phyloP scores from a whole-genome alignment of 2,113 vertebrate species.

The Clarias magur region DNA sequence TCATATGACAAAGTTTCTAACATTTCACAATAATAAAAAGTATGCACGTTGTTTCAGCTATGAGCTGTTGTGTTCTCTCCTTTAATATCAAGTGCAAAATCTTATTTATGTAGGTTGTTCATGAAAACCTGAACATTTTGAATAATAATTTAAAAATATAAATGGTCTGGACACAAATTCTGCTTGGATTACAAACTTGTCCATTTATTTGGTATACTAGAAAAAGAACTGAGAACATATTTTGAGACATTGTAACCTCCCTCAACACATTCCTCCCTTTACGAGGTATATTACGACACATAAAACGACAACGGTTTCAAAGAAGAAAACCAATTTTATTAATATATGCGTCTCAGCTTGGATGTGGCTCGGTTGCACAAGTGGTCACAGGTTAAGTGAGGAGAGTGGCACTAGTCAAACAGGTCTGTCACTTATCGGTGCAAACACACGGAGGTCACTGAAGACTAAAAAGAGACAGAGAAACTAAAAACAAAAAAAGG shows the following conservation, averaged over 20 bases:
- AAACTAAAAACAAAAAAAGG: background rate
- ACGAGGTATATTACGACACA: too few species aligned
- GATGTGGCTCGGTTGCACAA: background rate
- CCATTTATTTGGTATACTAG: background rate
- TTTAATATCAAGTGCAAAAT: background rate
- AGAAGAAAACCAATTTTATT: background rate
- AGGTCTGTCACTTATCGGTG: conserved; percentile 2
- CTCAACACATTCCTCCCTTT: too few species aligned
- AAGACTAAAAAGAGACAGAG: background rate
- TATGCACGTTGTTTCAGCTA: background rate
- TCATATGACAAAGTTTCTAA: background rate
- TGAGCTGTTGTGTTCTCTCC: background rate
- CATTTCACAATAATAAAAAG: background rate
- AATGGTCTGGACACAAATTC: background rate
- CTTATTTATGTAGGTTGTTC: background rate
- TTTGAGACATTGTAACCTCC: background rate
- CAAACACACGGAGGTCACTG: conserved; percentile 8
- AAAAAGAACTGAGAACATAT: background rate
- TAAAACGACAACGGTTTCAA: background rate
- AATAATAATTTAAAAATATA: background rate
- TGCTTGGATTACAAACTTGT: background rate
- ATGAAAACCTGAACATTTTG: too few species aligned
- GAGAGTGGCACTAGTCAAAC: background rate
- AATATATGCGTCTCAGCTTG: too few species aligned
- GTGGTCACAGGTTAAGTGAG: background rate